Evolutionary conservation across 2,888 invertebrate species (phyloP), one percentile per base, ranked within the genome.

Genomic region (Chymomyza fuscimana): DNA sequence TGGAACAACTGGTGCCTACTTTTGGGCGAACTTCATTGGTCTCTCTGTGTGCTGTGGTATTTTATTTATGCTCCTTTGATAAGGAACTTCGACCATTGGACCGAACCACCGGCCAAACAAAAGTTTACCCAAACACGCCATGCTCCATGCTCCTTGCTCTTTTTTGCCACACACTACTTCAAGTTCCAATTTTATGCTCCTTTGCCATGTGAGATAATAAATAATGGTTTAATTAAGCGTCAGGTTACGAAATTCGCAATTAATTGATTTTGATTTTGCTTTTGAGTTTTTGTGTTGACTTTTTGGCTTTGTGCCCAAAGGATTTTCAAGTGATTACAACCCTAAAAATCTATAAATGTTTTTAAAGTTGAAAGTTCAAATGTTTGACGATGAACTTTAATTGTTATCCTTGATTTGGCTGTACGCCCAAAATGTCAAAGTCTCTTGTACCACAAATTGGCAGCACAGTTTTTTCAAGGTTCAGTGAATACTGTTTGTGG

Each of bases 171-270:
- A 19, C 22, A 54, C 54, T 22, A 9, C 15, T 58, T 7, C 9
- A 58, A 15, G 62, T 5, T 9, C 60, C 16, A 19, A 32, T n/a
- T 54, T 54, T 19, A 19, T 16, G 54, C 22, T 54, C 54, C 16
- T 54, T 54, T 22, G 67, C 73, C 78, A 61, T 79, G 78, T 72
- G 74, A 80, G 85, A 87, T 87, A 86, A 80, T 87, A 85, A 86
- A 86, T 87, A 86, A 87, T 77, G 82, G 85, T 78, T 86, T 85
- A 87, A 85, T 87, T 87, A 79, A 81, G 83, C 76, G 78, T 78
- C 81, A 76, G 84, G 76, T 76, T 74, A 78, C 80, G 73, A 86
- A 83, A 86, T 81, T 70, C 72, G 81, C 80, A 84, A 84, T 84
- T 84, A 84, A 84, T 84, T 84, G 83, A 76, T 72, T 76, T 77